Evolutionary conservation across 2,797 vertebrate species (phyloP), one percentile per base, ranked within the genome.

Genomic region (Iguana delicatissima): DNA sequence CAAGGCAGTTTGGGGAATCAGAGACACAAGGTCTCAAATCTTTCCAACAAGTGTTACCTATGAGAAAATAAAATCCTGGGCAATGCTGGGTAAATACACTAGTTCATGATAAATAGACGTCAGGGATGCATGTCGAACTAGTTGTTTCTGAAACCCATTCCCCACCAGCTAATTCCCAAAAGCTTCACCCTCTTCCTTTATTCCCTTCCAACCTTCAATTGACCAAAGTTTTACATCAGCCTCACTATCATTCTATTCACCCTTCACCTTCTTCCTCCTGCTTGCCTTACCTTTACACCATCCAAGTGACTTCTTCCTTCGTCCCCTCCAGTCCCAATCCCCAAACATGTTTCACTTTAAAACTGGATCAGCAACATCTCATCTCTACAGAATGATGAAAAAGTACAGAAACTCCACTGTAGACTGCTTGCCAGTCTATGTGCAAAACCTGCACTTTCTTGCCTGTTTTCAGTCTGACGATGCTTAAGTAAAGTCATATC

Each of bases 401-500:
- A 72, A 35, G n/a, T 20, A 85, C 10, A 46, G 26, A 26, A 24
- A 24, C 35, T 4, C 42, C 5, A 57, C 14, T 29, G 29, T 52
- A n/a, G 29, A 55, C 42, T 80, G 13, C 26, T 10, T 55, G 16
- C 32, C 50, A 29, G 6, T 81, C 32, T 35, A 12, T 12, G 0
- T 52, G 29, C 22, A 81, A 92, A 69, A 0, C n/a, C 85, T 84
- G 84, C 90, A 90, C 91, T 90, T 90, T 93, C 89, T 89, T 57
- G n/a, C 7, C 22, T 90, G 80, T 64, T 85, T 87, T 69, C 91
- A 86, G 0, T 50, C 0, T 90, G 80, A 91, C 86, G 89, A 94
- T 92, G 94, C 93, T 94, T 91, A 89, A 90, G 94, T 92, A 91
- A 90, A 91, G 93, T 93, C 90, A 89, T 91, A 93, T 93, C 92